phyloP scores from a whole-genome alignment of 2,888 invertebrate species.

The Dryomyza anilis region DNA sequence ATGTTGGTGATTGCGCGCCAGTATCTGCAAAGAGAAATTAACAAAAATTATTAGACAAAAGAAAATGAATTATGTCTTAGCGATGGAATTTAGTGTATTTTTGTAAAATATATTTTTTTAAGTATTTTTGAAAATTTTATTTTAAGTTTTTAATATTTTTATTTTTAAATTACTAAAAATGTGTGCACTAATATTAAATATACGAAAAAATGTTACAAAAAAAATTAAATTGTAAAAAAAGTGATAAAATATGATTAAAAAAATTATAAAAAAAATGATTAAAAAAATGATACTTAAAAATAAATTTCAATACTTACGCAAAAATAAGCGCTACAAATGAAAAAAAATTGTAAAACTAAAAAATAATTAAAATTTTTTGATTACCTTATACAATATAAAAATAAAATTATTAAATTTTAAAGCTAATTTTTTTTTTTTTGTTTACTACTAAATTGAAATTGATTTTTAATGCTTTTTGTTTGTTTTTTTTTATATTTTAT shows the following conservation, averaged over 20 bases:
- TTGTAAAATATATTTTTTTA: constrained; percentile 21
- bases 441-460: constrained; percentile 1
- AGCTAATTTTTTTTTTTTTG: neutral
- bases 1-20: neutral
- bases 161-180: too few species aligned
- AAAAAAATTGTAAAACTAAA: constrained; percentile 28
- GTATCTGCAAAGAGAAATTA: constrained; percentile 30
- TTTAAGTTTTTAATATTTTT: too few species aligned
- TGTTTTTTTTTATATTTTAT: constrained; percentile 5
- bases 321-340: constrained; percentile 23
- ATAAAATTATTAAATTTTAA: neutral
- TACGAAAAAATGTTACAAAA: too few species aligned
- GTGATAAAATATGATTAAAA: constrained; percentile 26
- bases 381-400: neutral
- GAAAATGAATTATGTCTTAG: constrained; percentile 4
- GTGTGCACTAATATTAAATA: neutral
- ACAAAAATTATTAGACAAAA: constrained; percentile 21
- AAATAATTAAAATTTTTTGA: constrained; percentile 17
- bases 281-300: constrained; percentile 17
- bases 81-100: constrained; percentile 17
- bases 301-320: constrained; percentile 14
- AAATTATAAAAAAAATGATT: constrained; percentile 44
- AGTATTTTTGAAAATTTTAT: too few species aligned
- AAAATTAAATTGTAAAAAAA: neutral
- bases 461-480: neutral